Percentiles rank a stretch among this genome's conserved stretches.
Evolutionary conservation across 1,140 invertebrate genomes (phyloP).

Genomic region (Anadara kagoshimensis): DNA sequence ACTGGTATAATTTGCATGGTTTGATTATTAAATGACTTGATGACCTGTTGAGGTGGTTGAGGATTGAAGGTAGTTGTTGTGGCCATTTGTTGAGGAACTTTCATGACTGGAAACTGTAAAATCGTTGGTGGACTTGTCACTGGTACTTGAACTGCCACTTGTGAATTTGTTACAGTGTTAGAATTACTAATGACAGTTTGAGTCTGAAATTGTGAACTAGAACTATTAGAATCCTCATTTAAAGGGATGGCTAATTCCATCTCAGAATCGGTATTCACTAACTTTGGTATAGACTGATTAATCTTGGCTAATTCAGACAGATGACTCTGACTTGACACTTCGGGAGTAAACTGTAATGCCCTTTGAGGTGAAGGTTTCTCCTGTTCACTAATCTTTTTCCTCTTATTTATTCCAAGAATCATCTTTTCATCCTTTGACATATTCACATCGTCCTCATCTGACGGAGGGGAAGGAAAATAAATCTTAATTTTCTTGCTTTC

Average conservation of each 20-base stretch:
- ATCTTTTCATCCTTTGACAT: neutral
- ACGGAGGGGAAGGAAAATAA: conserved; percentile 53
- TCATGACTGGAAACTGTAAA: conserved; percentile 41
- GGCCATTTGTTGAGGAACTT: conserved; percentile 20
- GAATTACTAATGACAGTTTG: neutral
- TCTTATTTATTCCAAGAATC: conserved; percentile 12
- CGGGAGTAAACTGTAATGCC: conserved; percentile 12
- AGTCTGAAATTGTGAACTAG: neutral
- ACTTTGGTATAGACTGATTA: too few species aligned
- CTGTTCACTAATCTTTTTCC: neutral
- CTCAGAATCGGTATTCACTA: too few species aligned
- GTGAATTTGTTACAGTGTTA: neutral
- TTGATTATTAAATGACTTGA: conserved; percentile 16
- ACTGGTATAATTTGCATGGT: conserved; percentile 38
- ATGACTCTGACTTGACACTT: too few species aligned
- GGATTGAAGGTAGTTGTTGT: conserved; percentile 2
- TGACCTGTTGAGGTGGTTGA: conserved; percentile 25
- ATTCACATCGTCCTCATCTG: conserved; percentile 38
- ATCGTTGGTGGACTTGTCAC: conserved; percentile 39
- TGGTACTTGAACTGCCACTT: conserved; percentile 32
- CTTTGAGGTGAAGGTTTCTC: conserved; percentile 41
- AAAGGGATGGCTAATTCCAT: too few species aligned
- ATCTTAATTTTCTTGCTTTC: conserved; percentile 41
- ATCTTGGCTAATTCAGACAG: too few species aligned
- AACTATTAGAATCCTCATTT: neutral